These are phyloP conservation scores for Onychomys arenicola DNA, from an alignment of 2,797 vertebrate genomes.

Conservation along the genomic window DNA sequence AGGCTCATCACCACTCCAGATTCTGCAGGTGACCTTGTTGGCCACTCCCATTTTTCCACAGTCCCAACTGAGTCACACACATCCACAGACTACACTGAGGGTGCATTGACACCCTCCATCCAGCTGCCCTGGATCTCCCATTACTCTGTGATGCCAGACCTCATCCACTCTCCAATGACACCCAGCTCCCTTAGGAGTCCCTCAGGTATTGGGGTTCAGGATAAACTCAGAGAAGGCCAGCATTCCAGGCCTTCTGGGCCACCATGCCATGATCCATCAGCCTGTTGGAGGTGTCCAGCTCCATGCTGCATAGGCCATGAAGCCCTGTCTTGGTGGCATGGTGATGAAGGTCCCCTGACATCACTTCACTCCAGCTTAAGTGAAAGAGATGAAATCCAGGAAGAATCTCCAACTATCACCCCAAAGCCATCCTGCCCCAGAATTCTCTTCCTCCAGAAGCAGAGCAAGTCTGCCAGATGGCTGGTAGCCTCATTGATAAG, in stretches of 20 bases:
- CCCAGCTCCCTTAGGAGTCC: too few relatives aligned
- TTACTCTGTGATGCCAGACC: neutral
- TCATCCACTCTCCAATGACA: neutral
- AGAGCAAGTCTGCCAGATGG: neutral
- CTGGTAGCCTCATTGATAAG: neutral
- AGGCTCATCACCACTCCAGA: neutral
- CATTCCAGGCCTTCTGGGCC: accelerated
- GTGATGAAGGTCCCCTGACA: accelerated
- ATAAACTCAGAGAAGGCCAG: accelerated
- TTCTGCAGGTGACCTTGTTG: too few relatives aligned
- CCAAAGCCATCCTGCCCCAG: neutral
- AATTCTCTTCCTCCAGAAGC: neutral
- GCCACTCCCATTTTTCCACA: neutral
- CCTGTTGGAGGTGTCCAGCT: neutral
- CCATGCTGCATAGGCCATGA: neutral
- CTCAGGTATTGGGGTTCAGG: neutral
- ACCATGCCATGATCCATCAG: too few relatives aligned
- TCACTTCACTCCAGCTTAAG: neutral
- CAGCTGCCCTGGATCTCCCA: too few relatives aligned
- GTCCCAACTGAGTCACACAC: neutral
- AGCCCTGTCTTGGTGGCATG: neutral
- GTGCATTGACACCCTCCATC: too few relatives aligned
- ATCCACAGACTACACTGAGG: neutral
- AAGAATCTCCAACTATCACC: neutral
- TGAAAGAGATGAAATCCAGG: neutral